phyloP scores from a whole-genome alignment of 1,140 invertebrate species.

The Aphelenchoides avenae region DNA sequence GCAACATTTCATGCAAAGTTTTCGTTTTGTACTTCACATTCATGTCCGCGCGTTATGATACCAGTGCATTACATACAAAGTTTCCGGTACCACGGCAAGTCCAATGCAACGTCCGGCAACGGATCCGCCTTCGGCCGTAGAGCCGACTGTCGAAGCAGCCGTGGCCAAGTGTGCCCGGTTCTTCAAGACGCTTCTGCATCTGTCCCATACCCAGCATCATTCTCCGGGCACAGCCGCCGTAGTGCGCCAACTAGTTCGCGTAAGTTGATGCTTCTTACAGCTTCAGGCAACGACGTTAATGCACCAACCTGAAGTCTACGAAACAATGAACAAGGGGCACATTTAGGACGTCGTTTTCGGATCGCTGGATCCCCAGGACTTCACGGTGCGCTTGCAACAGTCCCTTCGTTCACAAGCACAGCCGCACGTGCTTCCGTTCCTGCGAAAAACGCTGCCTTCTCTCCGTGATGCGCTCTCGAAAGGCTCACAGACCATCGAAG shows the following conservation, averaged over 20 bases:
- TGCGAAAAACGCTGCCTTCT: slow-evolving; percentile 11
- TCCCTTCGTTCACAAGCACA: slow-evolving; percentile 10
- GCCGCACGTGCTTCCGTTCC: slow-evolving; percentile 10
- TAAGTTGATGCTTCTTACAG: too few relatives aligned
- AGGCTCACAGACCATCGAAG: slow-evolving; percentile 9
- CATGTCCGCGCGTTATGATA: too few relatives aligned
- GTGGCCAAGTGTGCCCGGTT: slow-evolving; percentile 20
- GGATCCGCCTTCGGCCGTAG: too few relatives aligned
- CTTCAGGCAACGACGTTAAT: too few relatives aligned
- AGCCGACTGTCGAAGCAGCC: too few relatives aligned
- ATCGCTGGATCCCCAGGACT: slow-evolving; percentile 7
- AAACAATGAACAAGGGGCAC: neutral
- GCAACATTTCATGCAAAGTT: too few relatives aligned
- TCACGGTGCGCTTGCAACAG: slow-evolving; percentile 7
- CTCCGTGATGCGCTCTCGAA: slow-evolving; percentile 10
- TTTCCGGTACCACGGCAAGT: too few relatives aligned
- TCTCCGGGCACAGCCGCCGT: neutral
- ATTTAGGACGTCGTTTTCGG: slow-evolving; percentile 23
- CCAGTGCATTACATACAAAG: too few relatives aligned
- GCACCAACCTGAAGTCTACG: too few relatives aligned
- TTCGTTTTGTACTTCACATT: too few relatives aligned
- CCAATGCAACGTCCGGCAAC: too few relatives aligned
- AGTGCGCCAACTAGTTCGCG: neutral
- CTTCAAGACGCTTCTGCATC: slow-evolving; percentile 14
- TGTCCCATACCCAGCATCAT: slow-evolving; percentile 7